These are phyloP conservation scores for Eupithecia centaureata DNA, from an alignment of 2,888 invertebrate species.

Conservation along the genomic window DNA sequence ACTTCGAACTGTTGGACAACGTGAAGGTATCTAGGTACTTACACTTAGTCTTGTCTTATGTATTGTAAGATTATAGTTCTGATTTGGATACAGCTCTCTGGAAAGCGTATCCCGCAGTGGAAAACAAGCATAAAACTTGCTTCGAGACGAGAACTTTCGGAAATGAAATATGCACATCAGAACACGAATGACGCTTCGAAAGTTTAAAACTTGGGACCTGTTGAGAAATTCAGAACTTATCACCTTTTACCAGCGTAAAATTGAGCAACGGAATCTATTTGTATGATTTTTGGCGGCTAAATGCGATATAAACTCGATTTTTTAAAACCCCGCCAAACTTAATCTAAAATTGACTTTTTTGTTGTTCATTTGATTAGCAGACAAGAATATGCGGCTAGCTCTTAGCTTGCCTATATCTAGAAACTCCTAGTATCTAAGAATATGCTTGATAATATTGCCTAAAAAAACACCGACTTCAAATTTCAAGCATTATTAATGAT, in stretches of 20 bases:
- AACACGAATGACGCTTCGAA: constrained; percentile 60
- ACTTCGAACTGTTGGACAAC: no score
- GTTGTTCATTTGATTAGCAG: no score
- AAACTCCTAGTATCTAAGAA: no score
- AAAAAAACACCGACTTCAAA: no score
- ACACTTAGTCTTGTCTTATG: no score
- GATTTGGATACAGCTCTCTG: not conserved
- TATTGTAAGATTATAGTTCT: no score
- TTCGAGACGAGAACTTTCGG: constrained; percentile 35
- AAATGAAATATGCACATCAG: constrained; percentile 76
- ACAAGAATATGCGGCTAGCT: not conserved
- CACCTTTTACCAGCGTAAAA: constrained; percentile 44
- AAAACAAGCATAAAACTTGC: constrained; percentile 18
- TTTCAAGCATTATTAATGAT: no score
- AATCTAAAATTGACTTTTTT: no score
- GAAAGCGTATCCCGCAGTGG: not conserved
- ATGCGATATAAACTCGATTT: not conserved
- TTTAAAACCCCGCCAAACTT: no score
- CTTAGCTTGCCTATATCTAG: no score
- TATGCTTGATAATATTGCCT: no score
- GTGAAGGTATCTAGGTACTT: no score
- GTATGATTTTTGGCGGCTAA: constrained; percentile 38
- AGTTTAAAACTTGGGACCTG: constrained; percentile 64
- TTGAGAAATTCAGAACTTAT: constrained; percentile 61
- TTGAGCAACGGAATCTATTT: constrained; percentile 49